Evolutionary conservation across 2,113 vertebrate species (phyloP), one percentile per base, ranked within the genome.

Genomic region (Atlantisia rogersi): DNA sequence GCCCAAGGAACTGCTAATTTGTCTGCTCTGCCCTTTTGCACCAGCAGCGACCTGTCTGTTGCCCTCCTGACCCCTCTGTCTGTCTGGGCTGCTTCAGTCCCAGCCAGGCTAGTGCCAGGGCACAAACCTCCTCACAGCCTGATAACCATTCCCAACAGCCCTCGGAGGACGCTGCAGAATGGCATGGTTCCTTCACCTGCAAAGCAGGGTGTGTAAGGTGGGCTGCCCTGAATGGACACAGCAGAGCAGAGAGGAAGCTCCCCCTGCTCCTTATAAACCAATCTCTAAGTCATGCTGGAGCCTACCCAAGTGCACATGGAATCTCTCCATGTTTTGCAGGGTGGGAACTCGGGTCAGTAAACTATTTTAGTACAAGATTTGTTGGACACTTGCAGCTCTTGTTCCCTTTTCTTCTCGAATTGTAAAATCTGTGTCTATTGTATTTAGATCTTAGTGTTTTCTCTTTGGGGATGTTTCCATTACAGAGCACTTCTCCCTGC

Each of bases 401-500:
- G 0, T 50, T 70, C 24, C 52, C 31, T 75, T 74, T 35, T 15
- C 56, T 31, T 24, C 46, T 18, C 31, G 48, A 53, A 3, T 22
- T 9, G 7, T 26, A 48, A 50, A 40, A 40, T 0, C 40, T 1
- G 6, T 31, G 20, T 53, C 50, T 53, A 1, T 16, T 24, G 21
- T 19, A 5, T 35, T 18, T 5, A 58, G 24, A 3, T 56, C 11
- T 2, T 4, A 22, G 15, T 15, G 0, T 29, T 62, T 31, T 58
- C 31, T 31, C n/a, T 14, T 3, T 0, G 44, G 11, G 24, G 2
- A 2, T 46, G 11, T 94, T 67, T 6, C 9, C 25, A 11, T 60
- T 81, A 21, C 97, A 99, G 99, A 99, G 76, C 99, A 99, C 90
- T 99, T 98, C 89, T 99, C 99, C 2, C 83, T 99, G 92, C 98